Evolutionary conservation across 2,888 invertebrate genomes (phyloP), one percentile per base, ranked within the genome.

Genomic region (Drosophila meridionalis): DNA sequence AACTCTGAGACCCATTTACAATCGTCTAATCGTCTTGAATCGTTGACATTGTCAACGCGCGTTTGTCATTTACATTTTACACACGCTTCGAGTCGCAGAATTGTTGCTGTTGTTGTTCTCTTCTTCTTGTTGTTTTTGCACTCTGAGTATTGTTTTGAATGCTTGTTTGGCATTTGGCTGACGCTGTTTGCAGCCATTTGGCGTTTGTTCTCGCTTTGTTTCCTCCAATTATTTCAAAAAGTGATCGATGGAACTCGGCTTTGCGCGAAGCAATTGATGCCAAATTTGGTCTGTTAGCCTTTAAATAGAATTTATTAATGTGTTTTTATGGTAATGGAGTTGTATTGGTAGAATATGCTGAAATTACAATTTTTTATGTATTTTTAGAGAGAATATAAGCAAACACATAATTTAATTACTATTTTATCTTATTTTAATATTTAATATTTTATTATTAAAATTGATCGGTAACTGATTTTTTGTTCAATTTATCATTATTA

Each of bases 1-100:
- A 61, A 48, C 61, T 43, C 61, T 43, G 36, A 32, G 32, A 12
- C 12, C 48, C 12, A 28, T 73, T 73, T 47, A 20, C 65, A 56
- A 72, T 36, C 32, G 56, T 20, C 59, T 60, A 69, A 76, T 61
- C 56, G 50, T 8, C 55, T 11, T 43, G 38, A 9, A 14, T 14
- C 66, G 9, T 38, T 28, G 20, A 12, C 38, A 9, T 48, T 50
- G 34, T 12, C 55, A 9, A 20, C 20, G 53, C 32, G 9, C 67
- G 48, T 30, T 75, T 71, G 59, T 59, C 55, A 86, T 86, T 76
- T 75, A 45, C 62, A 85, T 78, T 82, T 88, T 45, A 64, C 42
- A 61, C 78, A 63, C 76, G 57, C 71, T 62, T 52, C 59, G 64
- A 45, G 64, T 55, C 14, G 34, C 14, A 6, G 40, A 77, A 60